phyloP scores from a whole-genome alignment of 2,797 vertebrate genomes.

The Thripadectes ignobilis region DNA sequence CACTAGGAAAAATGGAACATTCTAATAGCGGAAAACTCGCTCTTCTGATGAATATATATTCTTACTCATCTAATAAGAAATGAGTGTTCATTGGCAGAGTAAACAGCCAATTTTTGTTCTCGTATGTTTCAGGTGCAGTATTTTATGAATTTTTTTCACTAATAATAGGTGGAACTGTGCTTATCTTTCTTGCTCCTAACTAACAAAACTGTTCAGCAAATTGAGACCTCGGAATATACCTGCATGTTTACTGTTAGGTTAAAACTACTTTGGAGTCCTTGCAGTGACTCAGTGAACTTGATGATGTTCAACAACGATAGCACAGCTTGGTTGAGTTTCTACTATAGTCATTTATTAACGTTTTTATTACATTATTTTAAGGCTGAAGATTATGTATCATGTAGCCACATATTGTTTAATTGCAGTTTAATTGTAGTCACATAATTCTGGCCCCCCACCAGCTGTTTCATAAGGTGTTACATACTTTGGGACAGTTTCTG shows the following conservation, averaged over 20 bases:
- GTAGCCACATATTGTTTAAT: background rate
- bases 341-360: background rate
- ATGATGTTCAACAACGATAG: too few relatives aligned
- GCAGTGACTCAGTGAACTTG: background rate
- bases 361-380: background rate
- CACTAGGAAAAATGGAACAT: background rate
- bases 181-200: background rate
- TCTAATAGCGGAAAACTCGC: background rate
- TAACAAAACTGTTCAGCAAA: background rate
- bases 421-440: background rate
- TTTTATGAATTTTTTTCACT: accelerated
- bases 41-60: background rate
- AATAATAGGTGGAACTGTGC: background rate
- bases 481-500: background rate
- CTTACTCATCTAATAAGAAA: background rate
- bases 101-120: background rate
- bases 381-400: background rate
- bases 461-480: background rate
- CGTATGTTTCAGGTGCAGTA: background rate
- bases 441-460: background rate
- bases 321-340: background rate
- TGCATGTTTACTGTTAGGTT: background rate
- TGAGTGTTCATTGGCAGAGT: background rate
- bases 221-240: background rate
- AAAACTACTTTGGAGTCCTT: background rate